phyloP scores from a whole-genome alignment of 2,113 vertebrate species.

The Oceanites oceanicus region DNA sequence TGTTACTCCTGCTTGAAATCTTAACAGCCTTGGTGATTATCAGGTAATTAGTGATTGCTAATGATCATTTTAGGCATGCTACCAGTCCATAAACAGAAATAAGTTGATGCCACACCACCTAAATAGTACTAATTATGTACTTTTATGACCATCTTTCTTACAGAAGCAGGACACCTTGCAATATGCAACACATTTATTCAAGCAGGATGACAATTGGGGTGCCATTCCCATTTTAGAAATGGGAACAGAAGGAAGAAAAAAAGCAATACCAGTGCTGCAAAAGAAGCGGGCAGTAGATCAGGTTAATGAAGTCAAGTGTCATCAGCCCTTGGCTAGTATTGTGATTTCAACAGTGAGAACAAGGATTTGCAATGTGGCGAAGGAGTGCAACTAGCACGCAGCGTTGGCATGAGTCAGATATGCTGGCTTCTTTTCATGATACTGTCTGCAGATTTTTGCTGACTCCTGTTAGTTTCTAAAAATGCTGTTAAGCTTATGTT shows the following conservation, averaged over 20 bases:
- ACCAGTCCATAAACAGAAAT: background rate
- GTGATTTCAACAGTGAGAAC: background rate
- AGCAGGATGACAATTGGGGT: background rate
- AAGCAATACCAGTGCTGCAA: background rate
- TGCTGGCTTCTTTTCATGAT: slow-evolving; percentile 3
- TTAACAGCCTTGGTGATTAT: background rate
- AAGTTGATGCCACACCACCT: background rate
- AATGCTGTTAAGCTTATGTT: slow-evolving; percentile 44
- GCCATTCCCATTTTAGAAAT: background rate
- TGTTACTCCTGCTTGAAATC: background rate
- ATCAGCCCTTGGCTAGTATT: background rate
- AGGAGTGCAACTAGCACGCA: background rate
- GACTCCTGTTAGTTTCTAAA: slow-evolving; percentile 59
- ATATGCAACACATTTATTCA: background rate
- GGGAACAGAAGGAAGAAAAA: background rate
- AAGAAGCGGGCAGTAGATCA: background rate
- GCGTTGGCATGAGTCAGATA: slow-evolving; percentile 9
- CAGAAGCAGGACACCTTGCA: background rate
- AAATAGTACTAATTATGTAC: background rate
- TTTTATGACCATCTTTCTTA: background rate
- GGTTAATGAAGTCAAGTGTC: background rate
- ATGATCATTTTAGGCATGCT: background rate
- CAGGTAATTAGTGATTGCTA: background rate
- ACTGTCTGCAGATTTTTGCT: slow-evolving; percentile 44
- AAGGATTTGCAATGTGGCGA: background rate